Percentiles rank a stretch among this genome's conserved stretches.
Conservation (phyloP, 1,140 invertebrate genomes). For the Manduca sexta region DNA sequence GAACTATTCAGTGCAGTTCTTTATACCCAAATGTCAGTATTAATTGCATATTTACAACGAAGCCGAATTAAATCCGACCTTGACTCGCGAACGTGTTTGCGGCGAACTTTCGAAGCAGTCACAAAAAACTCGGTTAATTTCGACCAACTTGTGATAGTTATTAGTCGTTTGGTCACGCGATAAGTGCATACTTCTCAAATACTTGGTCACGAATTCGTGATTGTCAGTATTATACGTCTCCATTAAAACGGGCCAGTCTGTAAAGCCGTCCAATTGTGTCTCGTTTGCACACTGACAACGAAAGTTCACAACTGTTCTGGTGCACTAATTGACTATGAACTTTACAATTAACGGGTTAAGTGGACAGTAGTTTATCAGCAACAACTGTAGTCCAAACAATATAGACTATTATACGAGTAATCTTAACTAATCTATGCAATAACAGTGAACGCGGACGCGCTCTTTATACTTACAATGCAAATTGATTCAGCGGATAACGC, state of each 20-base stretch:
- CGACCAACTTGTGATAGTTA: conserved; percentile 7
- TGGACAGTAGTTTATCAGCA: conserved; percentile 37
- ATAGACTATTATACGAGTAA: conserved; percentile 8
- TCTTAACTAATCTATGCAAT: conserved; percentile 13
- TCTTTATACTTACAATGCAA: conserved; percentile 4
- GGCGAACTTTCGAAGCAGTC: background rate
- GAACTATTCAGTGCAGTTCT: too few species aligned
- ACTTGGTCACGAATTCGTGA: conserved; percentile 27
- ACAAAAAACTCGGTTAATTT: conserved; percentile 10
- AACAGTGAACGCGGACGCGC: conserved; percentile 5
- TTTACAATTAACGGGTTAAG: conserved; percentile 60
- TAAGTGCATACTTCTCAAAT: conserved; percentile 7
- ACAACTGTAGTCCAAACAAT: conserved; percentile 23
- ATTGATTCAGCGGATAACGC: conserved; percentile 3
- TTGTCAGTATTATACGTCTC: conserved; percentile 25
- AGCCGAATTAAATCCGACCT: conserved; percentile 5
- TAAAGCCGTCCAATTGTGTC: conserved; percentile 39
- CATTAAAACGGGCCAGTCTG: conserved; percentile 24
- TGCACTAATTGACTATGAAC: conserved; percentile 56
- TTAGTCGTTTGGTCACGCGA: conserved; percentile 11
- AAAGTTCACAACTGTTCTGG: conserved; percentile 58
- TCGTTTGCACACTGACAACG: conserved; percentile 44
- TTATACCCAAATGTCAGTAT: too few species aligned
- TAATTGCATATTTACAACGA: background rate
- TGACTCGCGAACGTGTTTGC: conserved; percentile 8